phyloP scores from a whole-genome alignment of 2,888 invertebrate genomes.

The Papilio protenor region DNA sequence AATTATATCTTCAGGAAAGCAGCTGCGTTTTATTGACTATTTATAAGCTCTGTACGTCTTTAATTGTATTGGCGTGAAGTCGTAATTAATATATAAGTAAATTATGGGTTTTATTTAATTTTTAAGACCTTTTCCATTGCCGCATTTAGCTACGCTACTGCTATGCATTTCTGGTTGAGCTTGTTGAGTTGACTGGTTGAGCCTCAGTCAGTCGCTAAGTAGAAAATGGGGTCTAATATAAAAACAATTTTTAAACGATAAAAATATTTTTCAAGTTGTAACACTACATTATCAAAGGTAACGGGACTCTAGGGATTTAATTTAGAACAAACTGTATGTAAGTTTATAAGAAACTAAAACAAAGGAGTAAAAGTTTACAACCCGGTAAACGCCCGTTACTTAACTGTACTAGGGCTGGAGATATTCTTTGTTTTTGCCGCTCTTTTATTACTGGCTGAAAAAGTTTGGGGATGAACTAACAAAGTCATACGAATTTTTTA shows the following conservation, averaged over 20 bases:
- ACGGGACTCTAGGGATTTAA: conserved; percentile 8
- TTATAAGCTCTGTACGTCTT: not conserved
- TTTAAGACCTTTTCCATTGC: not conserved
- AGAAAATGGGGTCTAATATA: not conserved
- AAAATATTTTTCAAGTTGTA: not conserved
- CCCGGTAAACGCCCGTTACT: not conserved
- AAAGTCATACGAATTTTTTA: not conserved
- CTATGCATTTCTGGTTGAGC: not conserved
- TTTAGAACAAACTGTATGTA: conserved; percentile 12
- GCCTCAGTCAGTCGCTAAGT: no score
- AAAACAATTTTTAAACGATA: not conserved
- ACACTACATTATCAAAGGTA: not conserved
- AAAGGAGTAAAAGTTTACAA: conserved; percentile 29
- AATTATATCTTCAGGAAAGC: not conserved
- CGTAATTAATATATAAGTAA: no score
- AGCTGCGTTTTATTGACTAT: not conserved
- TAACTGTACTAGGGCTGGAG: conserved; percentile 14
- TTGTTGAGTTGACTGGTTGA: no score
- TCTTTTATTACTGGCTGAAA: not conserved
- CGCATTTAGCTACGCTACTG: not conserved
- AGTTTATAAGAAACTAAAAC: not conserved
- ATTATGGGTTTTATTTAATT: no score
- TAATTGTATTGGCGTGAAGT: no score
- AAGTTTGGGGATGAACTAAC: not conserved
- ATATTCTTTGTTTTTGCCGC: conserved; percentile 28